Base-by-base conservation (phyloP, 1,140 invertebrate genomes). In the Drosophila truncata region DNA sequence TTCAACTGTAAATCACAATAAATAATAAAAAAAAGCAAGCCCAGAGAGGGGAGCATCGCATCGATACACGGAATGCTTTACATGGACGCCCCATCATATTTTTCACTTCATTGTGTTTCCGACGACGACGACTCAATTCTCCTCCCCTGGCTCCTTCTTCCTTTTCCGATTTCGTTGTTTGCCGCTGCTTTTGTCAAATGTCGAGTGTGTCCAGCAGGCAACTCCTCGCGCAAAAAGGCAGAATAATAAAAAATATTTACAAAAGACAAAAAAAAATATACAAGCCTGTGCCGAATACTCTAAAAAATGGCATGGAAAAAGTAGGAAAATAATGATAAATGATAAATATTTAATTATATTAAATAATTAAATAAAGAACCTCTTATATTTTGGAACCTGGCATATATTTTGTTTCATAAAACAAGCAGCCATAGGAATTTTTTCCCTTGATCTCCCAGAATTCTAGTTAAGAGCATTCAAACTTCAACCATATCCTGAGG, bases 1-100 rank as follows among this genome's bases (percentile, higher is more conserved):
- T 85, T 92, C 91, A 92, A 87, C 91, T 92, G 91, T 91, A 87
- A 92, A 92, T 92, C 91, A 92, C 76, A 92, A 92, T 92, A 92
- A 92, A 92, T 91, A 91, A 91, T 81, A 91, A 90, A 83, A 90
- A 44, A 41, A 64, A 35, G 29, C 50, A 20, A n/a, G 18, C 20
- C 8, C 11, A 23, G 23, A 16, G 39, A 39, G 41, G 20, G 27
- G 49, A 60, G 44, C 64, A 8, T 29, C 8, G 13, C 13, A 79
- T 71, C 63, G 78, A 65, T 57, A 54, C 60, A 50, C 55, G 33
- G 41, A 79, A 74, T 65, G 77, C 42, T 65, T 80, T 47, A 63
- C 52, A 71, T 55, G 75, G 54, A 42, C 66, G 44, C 52, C 63
- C 87, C 82, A 90, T 90, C 86, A 90, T 90, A 90, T 90, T 90